phyloP scores from a whole-genome alignment of 2,888 invertebrate species.

The Eledone cirrhosa region DNA sequence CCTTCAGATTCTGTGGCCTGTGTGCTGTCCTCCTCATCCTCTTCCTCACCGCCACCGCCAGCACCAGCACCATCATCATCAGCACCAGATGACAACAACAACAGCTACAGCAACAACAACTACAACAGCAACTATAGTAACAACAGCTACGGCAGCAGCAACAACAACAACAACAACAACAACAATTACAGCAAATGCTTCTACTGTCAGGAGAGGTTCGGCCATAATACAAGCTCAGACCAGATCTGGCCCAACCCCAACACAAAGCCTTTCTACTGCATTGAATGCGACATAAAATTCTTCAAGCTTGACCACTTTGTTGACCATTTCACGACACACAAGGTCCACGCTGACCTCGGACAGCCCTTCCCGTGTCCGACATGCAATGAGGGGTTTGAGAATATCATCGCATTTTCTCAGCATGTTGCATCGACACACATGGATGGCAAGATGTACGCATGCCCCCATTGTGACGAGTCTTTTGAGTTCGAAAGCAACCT shows the following conservation, averaged over 20 bases:
- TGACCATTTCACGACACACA: constrained; percentile 3
- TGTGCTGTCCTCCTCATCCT: too few species aligned
- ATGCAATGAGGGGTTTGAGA: constrained; percentile 1
- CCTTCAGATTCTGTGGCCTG: too few species aligned
- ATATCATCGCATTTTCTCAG: background rate
- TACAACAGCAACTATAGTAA: too few species aligned
- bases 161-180: too few species aligned
- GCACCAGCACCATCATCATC: too few species aligned
- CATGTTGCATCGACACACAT: background rate
- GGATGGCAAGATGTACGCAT: background rate
- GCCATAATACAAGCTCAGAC: too few species aligned
- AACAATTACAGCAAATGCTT: constrained; percentile 12
- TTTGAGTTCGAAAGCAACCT: constrained; percentile 18
- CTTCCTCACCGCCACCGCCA: too few species aligned
- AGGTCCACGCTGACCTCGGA: background rate
- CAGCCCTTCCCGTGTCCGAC: background rate
- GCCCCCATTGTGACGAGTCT: background rate
- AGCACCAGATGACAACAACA: too few species aligned
- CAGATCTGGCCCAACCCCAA: background rate
- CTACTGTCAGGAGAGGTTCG: constrained; percentile 10
- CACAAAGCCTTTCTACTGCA: constrained; percentile 11
- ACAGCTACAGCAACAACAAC: too few species aligned
- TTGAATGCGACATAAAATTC: constrained; percentile 8
- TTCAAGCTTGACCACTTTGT: constrained; percentile 11
- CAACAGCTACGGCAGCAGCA: too few species aligned